Evolutionary conservation across 1,140 invertebrate genomes (phyloP).

Genomic region (Zaprionus inermis): DNA sequence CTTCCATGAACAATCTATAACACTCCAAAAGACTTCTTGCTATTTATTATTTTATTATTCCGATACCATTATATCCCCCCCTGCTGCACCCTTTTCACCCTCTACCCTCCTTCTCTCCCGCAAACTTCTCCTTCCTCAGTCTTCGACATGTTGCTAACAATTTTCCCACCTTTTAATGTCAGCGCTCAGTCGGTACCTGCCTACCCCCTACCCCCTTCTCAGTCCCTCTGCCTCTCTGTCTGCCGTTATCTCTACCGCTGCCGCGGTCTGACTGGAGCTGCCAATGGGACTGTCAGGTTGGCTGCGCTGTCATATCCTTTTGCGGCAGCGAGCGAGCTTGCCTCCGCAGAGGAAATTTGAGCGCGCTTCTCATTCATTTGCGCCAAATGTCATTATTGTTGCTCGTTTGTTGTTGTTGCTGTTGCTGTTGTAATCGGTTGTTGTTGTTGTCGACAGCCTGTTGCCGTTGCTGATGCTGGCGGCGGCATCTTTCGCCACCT

Average conservation of each 20-base stretch:
- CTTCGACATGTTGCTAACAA: constrained; percentile 53
- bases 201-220: neutral
- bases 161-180: constrained; percentile 81
- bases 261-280: constrained; percentile 21
- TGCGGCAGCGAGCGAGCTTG: constrained; percentile 51
- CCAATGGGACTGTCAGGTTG: constrained; percentile 42
- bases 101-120: neutral
- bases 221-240: neutral
- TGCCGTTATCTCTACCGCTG: neutral
- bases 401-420: constrained; percentile 70
- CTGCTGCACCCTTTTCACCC: neutral
- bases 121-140: neutral
- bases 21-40: too few relatives aligned
- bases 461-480: constrained; percentile 6
- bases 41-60: too few relatives aligned
- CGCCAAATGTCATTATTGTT: constrained; percentile 82
- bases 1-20: too few relatives aligned
- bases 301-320: constrained; percentile 80
- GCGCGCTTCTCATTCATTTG: constrained; percentile 76
- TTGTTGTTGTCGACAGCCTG: constrained; percentile 8
- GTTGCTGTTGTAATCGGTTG: constrained; percentile 4
- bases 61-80: constrained; percentile 19
- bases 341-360: constrained; percentile 56
- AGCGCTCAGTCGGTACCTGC: constrained; percentile 36
- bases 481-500: constrained; percentile 48